Conservation (phyloP, 2,888 invertebrate genomes). For the Tuberolachnus salignus region DNA sequence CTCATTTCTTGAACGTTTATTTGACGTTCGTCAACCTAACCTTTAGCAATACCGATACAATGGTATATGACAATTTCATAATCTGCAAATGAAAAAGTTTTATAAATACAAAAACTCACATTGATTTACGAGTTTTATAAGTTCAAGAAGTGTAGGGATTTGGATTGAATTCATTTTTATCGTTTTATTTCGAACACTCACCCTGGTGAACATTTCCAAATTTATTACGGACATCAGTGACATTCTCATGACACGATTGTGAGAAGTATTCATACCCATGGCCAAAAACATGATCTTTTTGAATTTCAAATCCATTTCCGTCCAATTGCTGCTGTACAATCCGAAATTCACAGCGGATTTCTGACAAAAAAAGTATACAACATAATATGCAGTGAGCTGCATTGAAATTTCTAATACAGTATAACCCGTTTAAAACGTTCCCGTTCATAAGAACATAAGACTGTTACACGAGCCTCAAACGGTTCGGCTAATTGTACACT, state of each 20-base stretch:
- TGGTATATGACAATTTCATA: background rate
- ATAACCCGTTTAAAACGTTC: too few relatives aligned
- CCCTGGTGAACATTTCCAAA: background rate
- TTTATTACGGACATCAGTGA: background rate
- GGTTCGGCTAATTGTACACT: too few relatives aligned
- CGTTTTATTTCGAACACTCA: background rate
- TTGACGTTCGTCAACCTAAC: too few relatives aligned
- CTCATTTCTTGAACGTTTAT: background rate
- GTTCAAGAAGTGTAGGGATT: background rate
- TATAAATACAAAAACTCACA: background rate
- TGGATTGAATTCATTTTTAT: background rate
- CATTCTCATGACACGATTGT: background rate
- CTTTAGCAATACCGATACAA: background rate
- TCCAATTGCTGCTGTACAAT: constrained; percentile 14
- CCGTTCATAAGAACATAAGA: too few relatives aligned
- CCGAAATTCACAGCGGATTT: constrained; percentile 2
- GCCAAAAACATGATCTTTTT: background rate
- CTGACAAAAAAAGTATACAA: too few relatives aligned
- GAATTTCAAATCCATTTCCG: background rate
- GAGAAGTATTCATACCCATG: background rate
- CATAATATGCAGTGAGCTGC: too few relatives aligned
- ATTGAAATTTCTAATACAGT: too few relatives aligned
- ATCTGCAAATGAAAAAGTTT: background rate
- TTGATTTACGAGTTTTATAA: background rate
- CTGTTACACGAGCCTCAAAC: too few relatives aligned